These are phyloP conservation scores for Herpetotheres cachinnans DNA, from an alignment of 2,113 vertebrate species.

Conservation along the genomic window DNA sequence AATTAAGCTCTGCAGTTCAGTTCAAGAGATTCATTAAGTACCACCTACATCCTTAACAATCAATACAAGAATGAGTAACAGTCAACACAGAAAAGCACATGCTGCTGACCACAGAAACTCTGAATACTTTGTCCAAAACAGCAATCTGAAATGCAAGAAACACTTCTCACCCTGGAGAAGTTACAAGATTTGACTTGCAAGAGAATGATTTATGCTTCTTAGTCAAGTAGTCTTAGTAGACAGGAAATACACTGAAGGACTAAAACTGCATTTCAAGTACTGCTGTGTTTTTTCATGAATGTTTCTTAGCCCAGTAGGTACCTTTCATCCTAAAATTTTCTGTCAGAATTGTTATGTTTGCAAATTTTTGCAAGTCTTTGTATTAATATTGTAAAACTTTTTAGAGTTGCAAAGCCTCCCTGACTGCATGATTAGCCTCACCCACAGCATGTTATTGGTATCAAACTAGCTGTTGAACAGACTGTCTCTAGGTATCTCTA, in stretches of 20 bases:
- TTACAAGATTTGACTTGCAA: not conserved
- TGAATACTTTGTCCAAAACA: not conserved
- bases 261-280: constrained; percentile 44
- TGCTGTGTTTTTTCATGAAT: constrained; percentile 17
- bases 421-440: constrained; percentile 25
- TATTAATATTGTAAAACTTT: constrained; percentile 42
- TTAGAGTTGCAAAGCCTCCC: constrained; percentile 23
- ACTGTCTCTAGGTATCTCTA: constrained; percentile 39
- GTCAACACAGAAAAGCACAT: not conserved
- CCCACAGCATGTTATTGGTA: constrained; percentile 14
- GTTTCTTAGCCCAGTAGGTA: constrained; percentile 32
- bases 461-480: constrained; percentile 13
- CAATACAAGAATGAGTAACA: not conserved
- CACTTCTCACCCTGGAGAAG: constrained; percentile 26
- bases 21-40: constrained; percentile 39
- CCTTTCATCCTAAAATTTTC: constrained; percentile 55
- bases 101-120: not conserved
- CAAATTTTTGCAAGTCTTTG: constrained; percentile 49
- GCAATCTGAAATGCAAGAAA: not conserved
- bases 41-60: constrained; percentile 26
- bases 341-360: constrained; percentile 28
- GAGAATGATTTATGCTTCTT: constrained; percentile 45
- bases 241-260: constrained; percentile 21
- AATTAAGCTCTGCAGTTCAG: constrained; percentile 46
- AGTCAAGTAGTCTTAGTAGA: constrained; percentile 17